These are phyloP conservation scores for Sanderia malayensis DNA, from an alignment of 30 jellyfish, hydroid and myxozoan genomes.

Conservation along the genomic window DNA sequence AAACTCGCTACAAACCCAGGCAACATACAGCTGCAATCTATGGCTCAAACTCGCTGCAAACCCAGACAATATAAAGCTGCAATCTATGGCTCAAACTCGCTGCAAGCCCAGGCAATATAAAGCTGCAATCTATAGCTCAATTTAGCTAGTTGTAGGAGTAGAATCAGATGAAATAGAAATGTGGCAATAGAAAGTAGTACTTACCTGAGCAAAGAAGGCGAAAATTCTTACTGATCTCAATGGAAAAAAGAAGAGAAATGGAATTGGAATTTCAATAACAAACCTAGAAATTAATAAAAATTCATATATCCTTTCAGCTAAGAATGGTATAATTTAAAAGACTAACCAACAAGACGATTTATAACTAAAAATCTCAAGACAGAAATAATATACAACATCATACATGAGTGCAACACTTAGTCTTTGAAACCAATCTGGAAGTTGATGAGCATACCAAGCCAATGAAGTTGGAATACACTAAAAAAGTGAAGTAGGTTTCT, in stretches of 20 bases:
- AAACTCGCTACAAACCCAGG: too few relatives aligned
- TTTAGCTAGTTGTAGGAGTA: too few relatives aligned
- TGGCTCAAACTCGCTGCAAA: too few relatives aligned
- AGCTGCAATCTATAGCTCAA: neutral
- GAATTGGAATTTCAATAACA: constrained; percentile 89
- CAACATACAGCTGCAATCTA: too few relatives aligned
- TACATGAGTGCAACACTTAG: constrained; percentile 92
- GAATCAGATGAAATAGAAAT: too few relatives aligned
- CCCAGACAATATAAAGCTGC: too few relatives aligned
- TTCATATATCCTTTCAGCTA: too few relatives aligned
- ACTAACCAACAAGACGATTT: too few relatives aligned
- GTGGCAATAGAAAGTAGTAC: too few relatives aligned
- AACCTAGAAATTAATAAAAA: constrained; percentile 49
- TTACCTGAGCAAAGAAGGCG: constrained; percentile 86
- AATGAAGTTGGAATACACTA: constrained; percentile 95
- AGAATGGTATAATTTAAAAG: too few relatives aligned
- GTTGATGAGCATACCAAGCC: constrained; percentile 99
- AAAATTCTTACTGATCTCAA: constrained; percentile 64
- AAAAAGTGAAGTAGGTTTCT: neutral
- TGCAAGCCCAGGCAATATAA: too few relatives aligned
- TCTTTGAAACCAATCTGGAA: constrained; percentile 93
- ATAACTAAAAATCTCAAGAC: neutral
- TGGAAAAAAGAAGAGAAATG: constrained; percentile 87
- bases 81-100: too few relatives aligned
- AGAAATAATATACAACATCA: constrained; percentile 10